phyloP scores from a whole-genome alignment of 2,797 vertebrate species.

The Hippocampus kuda region DNA sequence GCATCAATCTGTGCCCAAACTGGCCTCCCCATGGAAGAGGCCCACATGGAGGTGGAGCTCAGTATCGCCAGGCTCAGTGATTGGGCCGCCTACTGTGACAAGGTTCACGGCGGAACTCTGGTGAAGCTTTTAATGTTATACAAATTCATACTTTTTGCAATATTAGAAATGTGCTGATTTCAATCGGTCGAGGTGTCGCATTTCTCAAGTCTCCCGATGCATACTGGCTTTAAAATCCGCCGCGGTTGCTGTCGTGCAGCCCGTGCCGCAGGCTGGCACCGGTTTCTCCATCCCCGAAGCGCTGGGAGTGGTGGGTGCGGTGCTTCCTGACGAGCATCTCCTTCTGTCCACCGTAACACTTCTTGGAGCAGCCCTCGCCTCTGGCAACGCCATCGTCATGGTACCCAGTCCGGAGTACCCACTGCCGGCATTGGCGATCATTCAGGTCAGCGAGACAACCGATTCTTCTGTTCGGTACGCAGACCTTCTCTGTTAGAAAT shows the following conservation, averaged over 20 bases:
- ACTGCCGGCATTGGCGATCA: conserved; percentile 71
- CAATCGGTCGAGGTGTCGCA: too few relatives aligned
- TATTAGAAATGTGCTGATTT: neutral
- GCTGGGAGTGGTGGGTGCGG: conserved; percentile 73
- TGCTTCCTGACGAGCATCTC: conserved; percentile 71
- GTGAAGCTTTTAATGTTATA: conserved; percentile 47
- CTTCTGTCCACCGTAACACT: conserved; percentile 77
- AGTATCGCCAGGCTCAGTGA: conserved; percentile 66
- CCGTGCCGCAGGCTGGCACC: conserved; percentile 67
- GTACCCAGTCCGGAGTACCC: conserved; percentile 74
- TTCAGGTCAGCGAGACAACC: conserved; percentile 62
- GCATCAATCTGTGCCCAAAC: conserved; percentile 54
- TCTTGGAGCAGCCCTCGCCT: conserved; percentile 71
- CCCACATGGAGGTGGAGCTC: conserved; percentile 69
- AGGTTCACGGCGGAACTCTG: conserved; percentile 61
- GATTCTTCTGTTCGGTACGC: neutral
- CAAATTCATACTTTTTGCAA: neutral
- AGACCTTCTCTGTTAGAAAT: neutral
- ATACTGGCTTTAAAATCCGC: neutral
- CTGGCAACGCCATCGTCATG: conserved; percentile 75
- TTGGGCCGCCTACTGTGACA: conserved; percentile 75
- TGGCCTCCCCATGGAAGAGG: conserved; percentile 44
- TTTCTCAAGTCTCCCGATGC: neutral
- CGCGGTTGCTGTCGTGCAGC: conserved; percentile 28
- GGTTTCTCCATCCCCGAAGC: conserved; percentile 75